Conservation (phyloP, 2,113 vertebrate genomes). For the Eulemur macaco region DNA sequence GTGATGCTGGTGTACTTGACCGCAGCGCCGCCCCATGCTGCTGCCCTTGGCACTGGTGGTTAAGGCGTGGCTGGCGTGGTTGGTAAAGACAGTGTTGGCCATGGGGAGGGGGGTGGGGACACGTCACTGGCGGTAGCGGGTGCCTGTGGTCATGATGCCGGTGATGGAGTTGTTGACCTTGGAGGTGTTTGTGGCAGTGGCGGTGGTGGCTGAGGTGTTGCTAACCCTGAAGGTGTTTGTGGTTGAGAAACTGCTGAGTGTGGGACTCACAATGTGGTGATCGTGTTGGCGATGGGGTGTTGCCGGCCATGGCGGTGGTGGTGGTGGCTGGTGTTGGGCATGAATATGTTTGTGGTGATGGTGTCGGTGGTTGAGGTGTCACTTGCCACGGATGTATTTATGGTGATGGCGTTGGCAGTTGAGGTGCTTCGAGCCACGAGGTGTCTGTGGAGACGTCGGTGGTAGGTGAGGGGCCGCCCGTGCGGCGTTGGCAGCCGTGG, state of each 20-base stretch:
- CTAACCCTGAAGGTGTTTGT: accelerated
- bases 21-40: background rate
- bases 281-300: too few relatives aligned
- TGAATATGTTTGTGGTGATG: background rate
- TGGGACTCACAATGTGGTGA: background rate
- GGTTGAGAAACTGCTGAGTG: background rate
- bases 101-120: background rate
- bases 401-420: too few relatives aligned
- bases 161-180: background rate
- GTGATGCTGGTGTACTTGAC: accelerated
- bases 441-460: background rate
- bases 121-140: accelerated
- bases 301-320: background rate
- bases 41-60: too few relatives aligned
- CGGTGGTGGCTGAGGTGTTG: background rate
- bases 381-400: background rate
- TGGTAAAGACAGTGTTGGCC: accelerated
- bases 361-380: background rate
- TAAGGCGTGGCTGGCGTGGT: accelerated
- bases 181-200: background rate
- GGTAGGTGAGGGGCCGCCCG: background rate
- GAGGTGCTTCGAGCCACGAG: background rate
- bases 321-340: too few relatives aligned
- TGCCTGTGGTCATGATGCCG: background rate
- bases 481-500: background rate